Conservation (phyloP, 2,113 vertebrate genomes). For the Lophotis ruficrista region DNA sequence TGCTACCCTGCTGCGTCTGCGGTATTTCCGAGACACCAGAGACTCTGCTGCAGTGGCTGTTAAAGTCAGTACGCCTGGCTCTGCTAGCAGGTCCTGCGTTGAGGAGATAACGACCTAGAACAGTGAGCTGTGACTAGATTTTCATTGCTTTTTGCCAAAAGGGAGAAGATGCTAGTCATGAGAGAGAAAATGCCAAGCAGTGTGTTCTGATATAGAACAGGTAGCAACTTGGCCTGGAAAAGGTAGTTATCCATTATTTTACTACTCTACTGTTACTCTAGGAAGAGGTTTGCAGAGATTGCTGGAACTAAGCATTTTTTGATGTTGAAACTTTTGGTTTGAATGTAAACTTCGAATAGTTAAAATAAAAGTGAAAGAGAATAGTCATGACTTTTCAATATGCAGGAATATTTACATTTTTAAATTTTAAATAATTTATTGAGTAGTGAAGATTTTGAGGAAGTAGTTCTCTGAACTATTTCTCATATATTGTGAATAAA, state of each 20-base stretch:
- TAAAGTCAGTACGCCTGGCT: not conserved
- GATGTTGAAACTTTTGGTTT: not conserved
- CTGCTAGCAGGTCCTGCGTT: not conserved
- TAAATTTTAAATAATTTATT: not conserved
- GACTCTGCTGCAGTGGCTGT: not conserved
- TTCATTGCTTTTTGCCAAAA: not conserved
- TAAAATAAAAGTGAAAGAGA: not conserved
- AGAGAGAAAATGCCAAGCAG: not conserved
- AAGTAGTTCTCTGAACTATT: not conserved
- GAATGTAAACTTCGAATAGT: not conserved
- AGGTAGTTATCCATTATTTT: not conserved
- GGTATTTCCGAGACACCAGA: not conserved
- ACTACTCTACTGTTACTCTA: not conserved
- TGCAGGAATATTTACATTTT: not conserved
- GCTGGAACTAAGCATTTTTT: not conserved
- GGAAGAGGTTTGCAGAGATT: not conserved
- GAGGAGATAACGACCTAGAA: not conserved
- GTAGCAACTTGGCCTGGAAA: not conserved
- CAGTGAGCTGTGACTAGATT: not conserved
- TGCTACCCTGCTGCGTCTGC: not conserved
- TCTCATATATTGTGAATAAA: not conserved
- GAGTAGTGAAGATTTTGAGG: not conserved
- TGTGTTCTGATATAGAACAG: not conserved
- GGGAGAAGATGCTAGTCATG: not conserved
- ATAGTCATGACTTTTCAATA: rapidly evolving